Evolutionary conservation across 2,113 vertebrate species (phyloP), one percentile per base, ranked within the genome.

Genomic region (Takifugu flavidus): DNA sequence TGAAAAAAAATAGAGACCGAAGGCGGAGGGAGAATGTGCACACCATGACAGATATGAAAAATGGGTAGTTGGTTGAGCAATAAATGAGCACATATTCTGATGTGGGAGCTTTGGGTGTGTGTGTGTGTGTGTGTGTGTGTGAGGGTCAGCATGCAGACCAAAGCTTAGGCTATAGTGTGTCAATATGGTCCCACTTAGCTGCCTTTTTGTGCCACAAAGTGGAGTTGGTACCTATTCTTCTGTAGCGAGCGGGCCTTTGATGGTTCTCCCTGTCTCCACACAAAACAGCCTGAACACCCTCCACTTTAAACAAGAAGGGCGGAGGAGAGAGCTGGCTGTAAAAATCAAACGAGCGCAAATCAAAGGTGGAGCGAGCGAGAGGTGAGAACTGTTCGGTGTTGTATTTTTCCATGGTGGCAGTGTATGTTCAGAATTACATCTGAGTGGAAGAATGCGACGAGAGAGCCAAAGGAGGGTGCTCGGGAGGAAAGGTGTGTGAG

Each of bases 21-120:
- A 57, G 50, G 64, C 62, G 58, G 70, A 51, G 60, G 70, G 70
- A 78, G 80, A 77, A 62, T 75, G 76, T 78, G 78, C 75, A 61
- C 62, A 84, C 49, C 71, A 75, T 86, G 87, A 86, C 82, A 88
- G 81, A 83, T 82, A 83, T 87, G 82, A 88, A 88, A 88, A 89
- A 88, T 88, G 84, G 74, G 53, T 67, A 6, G 56, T 56, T 58
- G 64, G 61, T 82, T 84, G 82, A 73, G 81, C 64, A 82, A 83
- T 82, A 86, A 86, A 81, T 86, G 79, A 77, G 74, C 76, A 67
- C 83, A 84, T 76, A 85, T 82, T 82, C 77, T 87, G 84, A 88
- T 82, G 78, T 83, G 73, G 79, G 75, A 74, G 59, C 58, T 47
- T 20, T 54, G 52, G 14, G 62, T 25, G 25, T 59, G 50, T 54